Conservation (phyloP, 2,113 vertebrate genomes). For the Coptodon rendalli region DNA sequence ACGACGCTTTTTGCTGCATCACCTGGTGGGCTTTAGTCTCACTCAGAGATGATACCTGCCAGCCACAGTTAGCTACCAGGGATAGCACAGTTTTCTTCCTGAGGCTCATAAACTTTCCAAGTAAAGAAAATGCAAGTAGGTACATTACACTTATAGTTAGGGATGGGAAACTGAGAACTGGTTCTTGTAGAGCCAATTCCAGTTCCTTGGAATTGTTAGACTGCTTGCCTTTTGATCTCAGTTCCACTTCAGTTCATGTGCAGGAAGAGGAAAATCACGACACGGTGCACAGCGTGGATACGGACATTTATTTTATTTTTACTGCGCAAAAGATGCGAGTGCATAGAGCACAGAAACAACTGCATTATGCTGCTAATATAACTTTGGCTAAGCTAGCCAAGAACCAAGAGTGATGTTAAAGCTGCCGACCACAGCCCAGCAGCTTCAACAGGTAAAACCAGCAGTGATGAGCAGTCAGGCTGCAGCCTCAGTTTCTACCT, state of each 20-base stretch:
- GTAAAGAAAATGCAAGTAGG: not conserved
- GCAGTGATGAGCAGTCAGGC: not conserved
- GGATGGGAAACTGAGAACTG: not conserved
- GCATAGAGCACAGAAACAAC: not conserved
- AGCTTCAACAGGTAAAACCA: not conserved
- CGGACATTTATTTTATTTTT: not conserved
- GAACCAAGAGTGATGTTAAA: not conserved
- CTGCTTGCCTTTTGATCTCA: not conserved
- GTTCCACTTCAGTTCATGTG: not conserved
- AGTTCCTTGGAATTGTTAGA: not conserved
- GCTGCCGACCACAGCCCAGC: not conserved
- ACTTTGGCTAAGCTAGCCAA: not conserved
- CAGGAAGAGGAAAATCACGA: not conserved
- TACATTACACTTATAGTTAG: not conserved
- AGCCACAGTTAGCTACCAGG: conserved; percentile 77
- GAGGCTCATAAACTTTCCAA: not conserved
- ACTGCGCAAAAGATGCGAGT: not conserved
- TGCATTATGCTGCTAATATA: not conserved
- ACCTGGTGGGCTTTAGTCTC: conserved; percentile 94
- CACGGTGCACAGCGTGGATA: not conserved
- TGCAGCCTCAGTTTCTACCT: not conserved
- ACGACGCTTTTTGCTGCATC: conserved; percentile 85
- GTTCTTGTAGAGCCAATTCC: not conserved
- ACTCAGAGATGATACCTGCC: conserved; percentile 96
- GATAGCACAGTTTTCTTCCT: not conserved